Conservation (phyloP, 1,140 invertebrate species). For the Acyrthosiphon pisum region DNA sequence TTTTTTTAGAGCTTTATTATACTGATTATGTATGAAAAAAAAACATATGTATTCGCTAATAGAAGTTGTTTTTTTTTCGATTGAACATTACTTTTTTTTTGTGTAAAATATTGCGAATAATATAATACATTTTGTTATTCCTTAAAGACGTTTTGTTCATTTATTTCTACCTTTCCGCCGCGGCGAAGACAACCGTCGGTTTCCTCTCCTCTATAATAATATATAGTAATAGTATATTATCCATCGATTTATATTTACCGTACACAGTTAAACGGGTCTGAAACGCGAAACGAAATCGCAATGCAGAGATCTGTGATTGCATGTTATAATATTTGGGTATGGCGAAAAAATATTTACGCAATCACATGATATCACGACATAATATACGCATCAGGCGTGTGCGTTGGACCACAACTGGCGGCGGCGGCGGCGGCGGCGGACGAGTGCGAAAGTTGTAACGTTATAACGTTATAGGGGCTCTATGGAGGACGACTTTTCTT, state of each 20-base stretch:
- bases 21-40: constrained; percentile 39
- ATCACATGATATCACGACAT: too few relatives aligned
- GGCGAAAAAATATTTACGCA: too few relatives aligned
- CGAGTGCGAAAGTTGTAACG: too few relatives aligned
- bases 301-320: too few relatives aligned
- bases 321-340: too few relatives aligned
- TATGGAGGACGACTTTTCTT: too few relatives aligned
- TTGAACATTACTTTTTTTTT: constrained; percentile 45
- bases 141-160: constrained; percentile 7
- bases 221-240: not conserved
- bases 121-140: constrained; percentile 57
- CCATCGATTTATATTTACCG: not conserved
- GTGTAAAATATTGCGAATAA: constrained; percentile 53
- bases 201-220: not conserved
- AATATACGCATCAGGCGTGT: too few relatives aligned
- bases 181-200: not conserved
- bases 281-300: too few relatives aligned
- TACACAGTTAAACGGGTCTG: too few relatives aligned
- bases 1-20: constrained; percentile 57
- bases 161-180: not conserved
- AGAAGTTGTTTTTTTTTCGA: constrained; percentile 53
- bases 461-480: too few relatives aligned
- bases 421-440: too few relatives aligned
- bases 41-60: constrained; percentile 52
- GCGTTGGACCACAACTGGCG: too few relatives aligned